Percentiles rank a stretch among this genome's conserved stretches.
Conservation (phyloP, 2,888 invertebrate species). For the Herminia tarsipennalis region DNA sequence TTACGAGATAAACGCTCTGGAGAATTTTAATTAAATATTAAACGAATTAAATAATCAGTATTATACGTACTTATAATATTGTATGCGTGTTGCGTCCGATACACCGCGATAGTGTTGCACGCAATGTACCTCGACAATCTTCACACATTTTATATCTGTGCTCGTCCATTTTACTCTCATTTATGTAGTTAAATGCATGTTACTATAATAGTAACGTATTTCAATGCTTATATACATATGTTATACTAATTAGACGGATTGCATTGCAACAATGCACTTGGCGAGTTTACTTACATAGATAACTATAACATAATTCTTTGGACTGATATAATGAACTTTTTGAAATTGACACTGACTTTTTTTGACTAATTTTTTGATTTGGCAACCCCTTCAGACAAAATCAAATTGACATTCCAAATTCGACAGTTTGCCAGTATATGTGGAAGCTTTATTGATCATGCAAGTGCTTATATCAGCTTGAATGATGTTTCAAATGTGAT, state of each 20-base stretch:
- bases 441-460: constrained; percentile 69
- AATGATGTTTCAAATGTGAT: constrained; percentile 83
- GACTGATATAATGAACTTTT: constrained; percentile 20
- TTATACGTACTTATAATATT: constrained; percentile 82
- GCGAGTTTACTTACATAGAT: constrained; percentile 31
- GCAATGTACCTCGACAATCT: constrained; percentile 62
- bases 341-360: constrained; percentile 33
- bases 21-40: constrained; percentile 86
- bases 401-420: constrained; percentile 61
- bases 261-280: constrained; percentile 61
- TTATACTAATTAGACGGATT: constrained; percentile 46
- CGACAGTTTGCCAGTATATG: constrained; percentile 64
- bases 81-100: constrained; percentile 78
- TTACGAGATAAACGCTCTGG: constrained; percentile 83
- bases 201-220: constrained; percentile 43
- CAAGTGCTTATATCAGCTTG: constrained; percentile 67
- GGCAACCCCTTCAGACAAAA: constrained; percentile 21
- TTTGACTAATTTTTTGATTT: constrained; percentile 35
- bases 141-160: constrained; percentile 54
- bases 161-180: constrained; percentile 51
- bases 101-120: constrained; percentile 69
- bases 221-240: constrained; percentile 24
- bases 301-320: constrained; percentile 7
- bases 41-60: constrained; percentile 85
- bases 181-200: constrained; percentile 61